Base-by-base conservation (phyloP, 2,113 vertebrate genomes). In the Gymnarchus niloticus region DNA sequence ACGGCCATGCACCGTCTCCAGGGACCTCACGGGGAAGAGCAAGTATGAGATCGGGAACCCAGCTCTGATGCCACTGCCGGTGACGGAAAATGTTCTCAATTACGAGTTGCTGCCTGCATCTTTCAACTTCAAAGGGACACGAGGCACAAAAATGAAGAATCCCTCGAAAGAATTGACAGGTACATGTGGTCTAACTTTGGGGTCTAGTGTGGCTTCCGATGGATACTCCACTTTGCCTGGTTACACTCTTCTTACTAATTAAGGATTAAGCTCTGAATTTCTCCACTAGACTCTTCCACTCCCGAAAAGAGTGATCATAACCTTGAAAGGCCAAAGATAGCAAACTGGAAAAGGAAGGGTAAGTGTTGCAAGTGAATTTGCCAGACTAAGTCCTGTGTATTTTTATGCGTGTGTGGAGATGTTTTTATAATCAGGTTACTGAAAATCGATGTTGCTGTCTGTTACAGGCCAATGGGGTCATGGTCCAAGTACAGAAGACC, bases 71-170 rank as follows among this genome's bases (percentile, higher is more conserved):
- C 78, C 86, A 56, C 14, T 84, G 8, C 2, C 87, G 7, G 73
- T 81, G 77, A 51, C 84, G 1, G 88, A 87, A 10, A n/a, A 14
- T 6, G 23, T 87, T 54, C 84, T 94, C 86, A 89, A 81, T 25
- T 94, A 92, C 85, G 91, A 56, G 0, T 89, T 94, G 73, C 86
- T 94, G 54, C 93, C 93, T 8, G 85, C 85, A 0, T 88, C 89
- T 83, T 94, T 94, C 86, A 80, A 44, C 85, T 92, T 94, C 48
- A 69, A 84, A 65, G 91, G 90, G n/a, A 84, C 17, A 56, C 51
- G 28, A 33, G 25, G 48, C 8, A 6, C 17, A 2, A 46, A 5
- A 9, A 52, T 0, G 10, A 14, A 1, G 10, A 19, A 2, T 12
- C 2, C 19, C 17, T 12, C 12, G 1, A n/a, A 82, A 56, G 2